Conservation (phyloP, 2,113 vertebrate genomes). For the Toxostoma redivivum region DNA sequence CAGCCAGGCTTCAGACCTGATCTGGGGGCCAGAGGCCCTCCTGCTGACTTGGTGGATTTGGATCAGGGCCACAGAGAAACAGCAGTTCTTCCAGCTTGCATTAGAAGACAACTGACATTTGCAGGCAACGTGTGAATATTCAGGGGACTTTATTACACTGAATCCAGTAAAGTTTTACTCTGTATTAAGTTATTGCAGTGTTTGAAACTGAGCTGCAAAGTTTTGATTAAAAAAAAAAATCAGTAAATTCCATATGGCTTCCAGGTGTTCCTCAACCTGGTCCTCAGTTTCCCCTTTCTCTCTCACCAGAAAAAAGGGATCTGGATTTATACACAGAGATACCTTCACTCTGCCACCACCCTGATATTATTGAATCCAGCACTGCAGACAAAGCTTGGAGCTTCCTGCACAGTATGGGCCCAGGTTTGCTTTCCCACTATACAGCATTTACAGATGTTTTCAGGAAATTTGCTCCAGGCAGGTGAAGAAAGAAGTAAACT, state of each 20-base stretch:
- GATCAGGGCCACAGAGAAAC: slow-evolving; percentile 11
- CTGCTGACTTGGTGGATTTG: background rate
- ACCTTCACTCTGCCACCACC: background rate
- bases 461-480: slow-evolving; percentile 45
- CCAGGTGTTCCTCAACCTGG: slow-evolving; percentile 53
- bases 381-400: slow-evolving; percentile 13
- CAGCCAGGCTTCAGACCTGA: background rate
- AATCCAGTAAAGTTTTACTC: slow-evolving; percentile 47
- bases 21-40: slow-evolving; percentile 15
- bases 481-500: slow-evolving; percentile 33
- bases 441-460: slow-evolving; percentile 50
- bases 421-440: background rate
- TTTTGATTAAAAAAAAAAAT: slow-evolving; percentile 47
- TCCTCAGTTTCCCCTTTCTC: background rate
- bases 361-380: background rate
- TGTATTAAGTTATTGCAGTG: slow-evolving; percentile 51
- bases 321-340: slow-evolving; percentile 15
- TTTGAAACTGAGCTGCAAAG: slow-evolving; percentile 55
- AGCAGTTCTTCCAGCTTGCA: background rate
- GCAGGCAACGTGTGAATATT: slow-evolving; percentile 21
- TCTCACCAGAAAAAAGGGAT: background rate
- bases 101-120: slow-evolving; percentile 33
- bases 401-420: slow-evolving; percentile 41
- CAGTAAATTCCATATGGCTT: slow-evolving; percentile 57
- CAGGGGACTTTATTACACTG: background rate